These are phyloP conservation scores for Leptopilina drosophilae DNA, from an alignment of 2,888 invertebrate species.

Conservation along the genomic window DNA sequence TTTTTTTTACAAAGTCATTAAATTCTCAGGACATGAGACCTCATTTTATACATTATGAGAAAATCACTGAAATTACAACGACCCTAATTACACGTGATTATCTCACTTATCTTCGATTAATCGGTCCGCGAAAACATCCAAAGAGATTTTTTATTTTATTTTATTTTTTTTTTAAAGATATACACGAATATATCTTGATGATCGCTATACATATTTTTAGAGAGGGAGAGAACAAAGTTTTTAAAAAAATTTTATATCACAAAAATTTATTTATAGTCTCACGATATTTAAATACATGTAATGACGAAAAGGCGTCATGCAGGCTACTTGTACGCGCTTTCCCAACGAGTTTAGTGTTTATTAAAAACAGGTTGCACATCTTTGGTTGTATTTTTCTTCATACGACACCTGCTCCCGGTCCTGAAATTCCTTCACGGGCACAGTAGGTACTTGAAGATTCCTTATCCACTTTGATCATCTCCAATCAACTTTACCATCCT, in stretches of 20 bases:
- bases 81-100: constrained; percentile 30
- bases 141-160: constrained; percentile 17
- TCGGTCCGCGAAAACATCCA: constrained; percentile 27
- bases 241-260: background rate
- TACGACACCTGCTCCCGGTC: constrained; percentile 64
- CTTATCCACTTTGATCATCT: constrained; percentile 68
- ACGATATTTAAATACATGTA: background rate
- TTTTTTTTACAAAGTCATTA: constrained; percentile 23
- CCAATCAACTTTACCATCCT: constrained; percentile 64
- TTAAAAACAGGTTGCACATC: constrained; percentile 61
- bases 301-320: constrained; percentile 62
- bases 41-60: constrained; percentile 26
- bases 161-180: too few species aligned
- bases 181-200: background rate
- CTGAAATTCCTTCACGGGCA: constrained; percentile 65
- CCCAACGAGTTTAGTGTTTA: constrained; percentile 42
- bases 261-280: background rate
- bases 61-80: constrained; percentile 38
- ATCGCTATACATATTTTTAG: background rate
- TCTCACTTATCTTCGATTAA: constrained; percentile 32
- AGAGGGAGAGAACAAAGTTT: background rate
- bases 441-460: constrained; percentile 14
- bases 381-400: constrained; percentile 50
- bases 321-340: constrained; percentile 55
- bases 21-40: constrained; percentile 24